Evolutionary conservation across 1,140 invertebrate species (phyloP).

Genomic region (Aphelinus atriplicis): DNA sequence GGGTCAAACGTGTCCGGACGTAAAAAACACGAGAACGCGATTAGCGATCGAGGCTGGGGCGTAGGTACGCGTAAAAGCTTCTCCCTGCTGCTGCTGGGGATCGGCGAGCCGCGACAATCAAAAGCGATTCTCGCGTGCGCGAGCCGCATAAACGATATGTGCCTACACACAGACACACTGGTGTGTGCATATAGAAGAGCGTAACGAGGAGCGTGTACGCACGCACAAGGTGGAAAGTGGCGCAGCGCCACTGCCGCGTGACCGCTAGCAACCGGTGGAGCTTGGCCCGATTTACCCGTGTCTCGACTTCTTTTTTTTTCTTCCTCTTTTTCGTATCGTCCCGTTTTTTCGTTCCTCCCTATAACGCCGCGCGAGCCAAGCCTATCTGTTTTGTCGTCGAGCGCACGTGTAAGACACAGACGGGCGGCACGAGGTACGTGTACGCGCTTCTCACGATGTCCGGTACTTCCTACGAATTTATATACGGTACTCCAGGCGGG

Average conservation of each 20-base stretch:
- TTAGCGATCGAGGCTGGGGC: no score
- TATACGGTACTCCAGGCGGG: no score
- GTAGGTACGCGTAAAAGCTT: no score
- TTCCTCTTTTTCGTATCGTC: no score
- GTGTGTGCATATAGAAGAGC: neutral
- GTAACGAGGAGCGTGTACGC: neutral
- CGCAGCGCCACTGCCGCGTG: neutral
- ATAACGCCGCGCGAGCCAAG: neutral
- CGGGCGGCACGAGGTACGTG: neutral
- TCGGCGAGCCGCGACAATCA: slow-evolving; percentile 26
- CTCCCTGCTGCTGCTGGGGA: no score
- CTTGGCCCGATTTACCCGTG: neutral
- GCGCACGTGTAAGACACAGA: neutral
- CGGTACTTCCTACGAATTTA: no score
- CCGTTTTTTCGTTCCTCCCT: neutral
- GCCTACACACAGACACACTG: no score
- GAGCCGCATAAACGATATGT: neutral
- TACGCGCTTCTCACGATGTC: neutral
- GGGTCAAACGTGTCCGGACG: neutral
- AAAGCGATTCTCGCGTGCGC: neutral
- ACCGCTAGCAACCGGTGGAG: neutral
- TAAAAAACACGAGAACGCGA: neutral
- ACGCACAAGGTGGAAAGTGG: slow-evolving; percentile 14
- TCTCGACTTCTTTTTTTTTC: neutral
- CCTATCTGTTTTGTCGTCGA: neutral